phyloP scores from a whole-genome alignment of 2,888 invertebrate genomes.

The Xestia xanthographa region DNA sequence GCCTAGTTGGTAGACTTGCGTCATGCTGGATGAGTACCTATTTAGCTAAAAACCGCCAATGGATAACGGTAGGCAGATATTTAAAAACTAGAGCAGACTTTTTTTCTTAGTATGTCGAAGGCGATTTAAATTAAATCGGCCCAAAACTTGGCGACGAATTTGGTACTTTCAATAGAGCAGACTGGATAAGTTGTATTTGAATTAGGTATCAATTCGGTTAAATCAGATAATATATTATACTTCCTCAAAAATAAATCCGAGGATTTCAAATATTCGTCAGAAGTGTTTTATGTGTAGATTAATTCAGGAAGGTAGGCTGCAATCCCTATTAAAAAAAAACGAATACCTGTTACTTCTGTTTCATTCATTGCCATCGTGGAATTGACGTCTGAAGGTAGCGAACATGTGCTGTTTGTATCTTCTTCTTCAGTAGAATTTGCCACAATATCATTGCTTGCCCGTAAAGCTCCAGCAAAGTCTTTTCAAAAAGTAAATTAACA shows the following conservation, averaged over 20 bases:
- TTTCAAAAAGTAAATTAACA: conserved; percentile 23
- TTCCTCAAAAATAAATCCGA: not conserved
- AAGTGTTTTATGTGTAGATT: not conserved
- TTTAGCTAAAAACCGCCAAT: not conserved
- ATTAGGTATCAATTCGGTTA: not conserved
- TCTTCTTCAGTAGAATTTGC: conserved; percentile 35
- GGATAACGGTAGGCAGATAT: not conserved
- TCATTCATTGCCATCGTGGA: conserved; percentile 34
- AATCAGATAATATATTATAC: not conserved
- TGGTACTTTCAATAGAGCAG: not conserved
- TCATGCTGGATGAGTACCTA: not conserved
- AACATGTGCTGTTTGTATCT: conserved; percentile 59
- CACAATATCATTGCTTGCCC: conserved; percentile 15
- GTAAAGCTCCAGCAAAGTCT: conserved; percentile 66
- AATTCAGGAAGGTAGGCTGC: not conserved
- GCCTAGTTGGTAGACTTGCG: not conserved
- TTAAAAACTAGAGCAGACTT: not conserved
- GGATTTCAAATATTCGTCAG: not conserved
- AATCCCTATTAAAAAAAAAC: not conserved
- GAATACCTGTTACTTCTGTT: conserved; percentile 24
- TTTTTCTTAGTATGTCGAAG: not conserved
- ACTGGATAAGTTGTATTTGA: not conserved
- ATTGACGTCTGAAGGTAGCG: conserved; percentile 36
- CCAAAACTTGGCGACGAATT: not conserved
- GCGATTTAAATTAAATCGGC: not conserved